These are phyloP conservation scores for Drosophila orosa DNA, from an alignment of 1,140 invertebrate species.

Conservation along the genomic window DNA sequence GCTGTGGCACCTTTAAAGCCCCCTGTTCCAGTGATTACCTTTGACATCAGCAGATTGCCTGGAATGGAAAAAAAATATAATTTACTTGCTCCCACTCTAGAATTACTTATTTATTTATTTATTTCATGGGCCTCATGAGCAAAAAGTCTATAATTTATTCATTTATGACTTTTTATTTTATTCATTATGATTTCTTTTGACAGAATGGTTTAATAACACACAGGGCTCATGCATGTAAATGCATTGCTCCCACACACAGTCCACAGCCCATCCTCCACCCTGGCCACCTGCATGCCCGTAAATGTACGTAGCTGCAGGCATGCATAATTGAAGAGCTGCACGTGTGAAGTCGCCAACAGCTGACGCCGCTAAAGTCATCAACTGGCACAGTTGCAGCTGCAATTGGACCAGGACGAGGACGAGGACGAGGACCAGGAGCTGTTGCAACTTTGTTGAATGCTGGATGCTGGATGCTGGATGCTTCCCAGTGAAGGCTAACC, in stretches of 20 bases:
- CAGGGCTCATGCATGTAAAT: slow-evolving; percentile 52
- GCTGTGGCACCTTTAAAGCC: neutral
- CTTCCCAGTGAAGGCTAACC: slow-evolving; percentile 6
- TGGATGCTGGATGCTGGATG: neutral
- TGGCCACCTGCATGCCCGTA: slow-evolving; percentile 12
- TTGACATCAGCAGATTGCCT: slow-evolving; percentile 33
- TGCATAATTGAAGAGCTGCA: slow-evolving; percentile 67
- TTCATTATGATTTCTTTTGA: slow-evolving; percentile 66
- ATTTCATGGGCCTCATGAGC: slow-evolving; percentile 26
- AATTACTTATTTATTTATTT: slow-evolving; percentile 62
- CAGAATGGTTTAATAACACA: slow-evolving; percentile 55
- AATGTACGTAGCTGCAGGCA: slow-evolving; percentile 42
- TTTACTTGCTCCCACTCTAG: slow-evolving; percentile 43
- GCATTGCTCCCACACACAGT: neutral
- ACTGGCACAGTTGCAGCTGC: slow-evolving; percentile 38
- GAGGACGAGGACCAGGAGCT: neutral
- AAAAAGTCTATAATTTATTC: slow-evolving; percentile 55
- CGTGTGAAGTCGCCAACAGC: slow-evolving; percentile 62
- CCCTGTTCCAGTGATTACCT: slow-evolving; percentile 25
- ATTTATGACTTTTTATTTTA: slow-evolving; percentile 60
- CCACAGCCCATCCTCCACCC: neutral
- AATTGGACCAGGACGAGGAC: neutral
- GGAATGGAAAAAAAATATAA: slow-evolving; percentile 36
- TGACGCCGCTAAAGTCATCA: slow-evolving; percentile 54
- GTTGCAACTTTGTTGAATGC: slow-evolving; percentile 19